These are phyloP conservation scores for Thaumetopoea pityocampa DNA, from an alignment of 1,140 invertebrate genomes.

Conservation along the genomic window DNA sequence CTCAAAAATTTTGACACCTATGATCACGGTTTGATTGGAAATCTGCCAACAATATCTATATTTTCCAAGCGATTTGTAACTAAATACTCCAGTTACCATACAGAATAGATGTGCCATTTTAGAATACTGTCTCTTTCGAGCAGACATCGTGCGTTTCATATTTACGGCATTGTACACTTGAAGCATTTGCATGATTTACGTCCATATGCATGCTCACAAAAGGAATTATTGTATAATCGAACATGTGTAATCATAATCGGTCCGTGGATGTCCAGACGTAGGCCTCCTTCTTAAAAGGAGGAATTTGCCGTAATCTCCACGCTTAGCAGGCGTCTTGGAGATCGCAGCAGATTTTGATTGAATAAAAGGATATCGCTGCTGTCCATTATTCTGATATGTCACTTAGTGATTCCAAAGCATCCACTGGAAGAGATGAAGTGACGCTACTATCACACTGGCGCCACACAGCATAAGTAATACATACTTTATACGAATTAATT, in stretches of 20 bases:
- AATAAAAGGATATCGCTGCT: too few relatives aligned
- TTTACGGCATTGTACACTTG: slow-evolving; percentile 44
- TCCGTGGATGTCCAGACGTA: too few relatives aligned
- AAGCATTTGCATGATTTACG: slow-evolving; percentile 30
- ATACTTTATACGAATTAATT: slow-evolving; percentile 18
- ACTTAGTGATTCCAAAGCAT: too few relatives aligned
- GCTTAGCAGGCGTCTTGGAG: too few relatives aligned
- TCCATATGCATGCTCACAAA: slow-evolving; percentile 11
- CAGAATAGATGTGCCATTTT: slow-evolving; percentile 68
- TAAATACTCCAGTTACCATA: slow-evolving; percentile 64
- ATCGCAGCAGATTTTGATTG: too few relatives aligned
- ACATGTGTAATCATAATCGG: too few relatives aligned
- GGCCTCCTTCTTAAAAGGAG: too few relatives aligned
- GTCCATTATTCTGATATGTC: too few relatives aligned
- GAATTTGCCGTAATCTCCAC: too few relatives aligned
- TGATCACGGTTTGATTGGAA: slow-evolving; percentile 71
- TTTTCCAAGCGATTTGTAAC: slow-evolving; percentile 70
- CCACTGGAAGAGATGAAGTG: too few relatives aligned
- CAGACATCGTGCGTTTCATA: slow-evolving; percentile 59
- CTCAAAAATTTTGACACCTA: slow-evolving; percentile 71
- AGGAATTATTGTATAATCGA: slow-evolving; percentile 13
- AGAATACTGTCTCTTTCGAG: slow-evolving; percentile 55
- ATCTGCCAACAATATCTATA: slow-evolving; percentile 63
- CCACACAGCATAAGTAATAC: too few relatives aligned
- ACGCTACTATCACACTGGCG: too few relatives aligned